phyloP scores from a whole-genome alignment of 2,888 invertebrate species.

The Eupithecia tripunctaria region DNA sequence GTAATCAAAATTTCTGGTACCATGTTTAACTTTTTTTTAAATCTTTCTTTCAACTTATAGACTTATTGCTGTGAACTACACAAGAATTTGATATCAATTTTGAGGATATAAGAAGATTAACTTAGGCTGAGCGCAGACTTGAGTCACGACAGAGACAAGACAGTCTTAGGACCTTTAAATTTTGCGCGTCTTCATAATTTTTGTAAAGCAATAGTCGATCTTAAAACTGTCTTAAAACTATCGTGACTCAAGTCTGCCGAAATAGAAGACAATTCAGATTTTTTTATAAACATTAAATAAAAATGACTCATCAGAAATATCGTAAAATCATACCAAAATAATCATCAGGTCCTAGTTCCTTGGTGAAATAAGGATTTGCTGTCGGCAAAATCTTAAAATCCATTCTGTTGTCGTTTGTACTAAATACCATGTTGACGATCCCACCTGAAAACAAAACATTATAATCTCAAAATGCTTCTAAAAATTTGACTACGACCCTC shows the following conservation, averaged over 20 bases:
- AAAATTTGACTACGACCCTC: too few relatives aligned
- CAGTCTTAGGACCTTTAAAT: too few relatives aligned
- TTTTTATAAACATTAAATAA: neutral
- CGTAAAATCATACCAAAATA: slow-evolving; percentile 77
- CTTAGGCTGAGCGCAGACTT: too few relatives aligned
- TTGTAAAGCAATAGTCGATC: too few relatives aligned
- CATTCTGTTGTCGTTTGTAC: slow-evolving; percentile 47
- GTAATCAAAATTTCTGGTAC: neutral
- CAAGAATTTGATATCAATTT: neutral
- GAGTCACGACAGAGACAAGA: too few relatives aligned
- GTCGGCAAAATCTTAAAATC: slow-evolving; percentile 61
- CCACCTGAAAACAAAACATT: slow-evolving; percentile 62
- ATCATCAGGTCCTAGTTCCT: slow-evolving; percentile 71
- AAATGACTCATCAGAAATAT: neutral
- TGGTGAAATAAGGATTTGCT: slow-evolving; percentile 70
- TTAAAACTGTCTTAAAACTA: too few relatives aligned
- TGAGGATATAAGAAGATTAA: too few relatives aligned
- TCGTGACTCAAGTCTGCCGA: too few relatives aligned
- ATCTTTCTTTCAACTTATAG: neutral
- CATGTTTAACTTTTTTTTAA: too few relatives aligned
- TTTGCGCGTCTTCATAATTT: too few relatives aligned
- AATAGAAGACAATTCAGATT: neutral
- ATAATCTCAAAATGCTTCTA: too few relatives aligned
- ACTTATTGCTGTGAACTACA: neutral
- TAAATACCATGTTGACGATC: slow-evolving; percentile 61